phyloP scores from a whole-genome alignment of 1,140 invertebrate species.

The Heliconius hewitsoni region DNA sequence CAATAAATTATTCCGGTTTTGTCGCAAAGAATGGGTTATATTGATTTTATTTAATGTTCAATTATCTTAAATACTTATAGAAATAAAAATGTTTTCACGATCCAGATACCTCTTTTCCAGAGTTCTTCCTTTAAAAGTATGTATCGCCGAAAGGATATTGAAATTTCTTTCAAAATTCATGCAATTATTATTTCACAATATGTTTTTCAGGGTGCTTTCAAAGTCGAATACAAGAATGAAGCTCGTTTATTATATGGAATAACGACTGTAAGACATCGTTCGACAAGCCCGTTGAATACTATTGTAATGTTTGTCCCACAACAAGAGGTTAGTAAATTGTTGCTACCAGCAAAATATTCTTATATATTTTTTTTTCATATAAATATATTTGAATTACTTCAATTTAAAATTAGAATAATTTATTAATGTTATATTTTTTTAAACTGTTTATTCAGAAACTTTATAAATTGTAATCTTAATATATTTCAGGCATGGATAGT shows the following conservation, averaged over 20 bases:
- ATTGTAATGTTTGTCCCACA: constrained; percentile 98
- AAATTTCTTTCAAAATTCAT: constrained; percentile 9
- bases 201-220: constrained; percentile 68
- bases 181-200: constrained; percentile 30
- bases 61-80: constrained; percentile 23
- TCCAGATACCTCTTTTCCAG: constrained; percentile 65
- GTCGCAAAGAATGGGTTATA: constrained; percentile 39
- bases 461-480: constrained; percentile 9
- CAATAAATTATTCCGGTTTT: constrained; percentile 17
- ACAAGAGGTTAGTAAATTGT: constrained; percentile 89
- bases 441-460: neutral
- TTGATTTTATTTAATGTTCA: constrained; percentile 37
- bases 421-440: neutral
- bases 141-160: neutral
- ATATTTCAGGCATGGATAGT: constrained; percentile 95
- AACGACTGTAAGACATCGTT: constrained; percentile 81
- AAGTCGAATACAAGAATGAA: constrained; percentile 67
- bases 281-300: constrained; percentile 93
- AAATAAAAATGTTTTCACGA: constrained; percentile 66
- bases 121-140: constrained; percentile 59
- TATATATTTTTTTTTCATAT: neutral
- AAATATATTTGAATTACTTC: too few relatives aligned
- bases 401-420: neutral
- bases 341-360: neutral
- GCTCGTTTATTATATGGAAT: constrained; percentile 67